Evolutionary conservation across 37 sponge, comb jelly and placozoan species (phyloP).

Genomic region (Ianthella basta): DNA sequence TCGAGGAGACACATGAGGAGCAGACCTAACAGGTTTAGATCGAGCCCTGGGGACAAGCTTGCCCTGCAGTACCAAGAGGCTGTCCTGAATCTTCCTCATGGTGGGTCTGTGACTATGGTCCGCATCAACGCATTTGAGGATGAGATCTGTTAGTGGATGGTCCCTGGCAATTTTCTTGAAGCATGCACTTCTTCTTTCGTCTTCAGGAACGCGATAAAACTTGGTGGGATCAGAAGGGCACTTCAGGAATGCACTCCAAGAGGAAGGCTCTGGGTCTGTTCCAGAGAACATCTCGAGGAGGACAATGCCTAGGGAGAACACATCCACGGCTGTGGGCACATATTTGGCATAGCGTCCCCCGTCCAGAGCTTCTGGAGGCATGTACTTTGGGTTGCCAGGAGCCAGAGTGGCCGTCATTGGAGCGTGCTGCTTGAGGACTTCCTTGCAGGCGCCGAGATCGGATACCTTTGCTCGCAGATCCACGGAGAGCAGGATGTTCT

Average conservation of each 20-base stretch:
- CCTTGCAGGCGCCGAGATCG: neutral
- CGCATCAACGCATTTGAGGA: neutral
- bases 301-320: neutral
- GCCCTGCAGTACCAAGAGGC: too few relatives aligned
- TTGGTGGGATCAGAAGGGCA: neutral
- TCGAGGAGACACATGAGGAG: too few relatives aligned
- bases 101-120: neutral
- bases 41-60: too few relatives aligned
- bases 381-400: conserved; percentile 7
- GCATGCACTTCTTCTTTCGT: conserved; percentile 5
- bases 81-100: neutral
- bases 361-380: conserved; percentile 16
- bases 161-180: neutral
- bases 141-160: neutral
- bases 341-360: neutral
- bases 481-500: neutral
- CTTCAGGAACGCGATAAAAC: neutral
- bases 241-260: neutral
- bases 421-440: neutral
- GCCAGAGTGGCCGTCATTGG: neutral
- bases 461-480: neutral
- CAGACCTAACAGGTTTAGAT: too few relatives aligned
- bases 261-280: neutral
- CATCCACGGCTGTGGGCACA: neutral
- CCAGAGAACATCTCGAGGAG: neutral